Conservation (phyloP, 2,888 invertebrate genomes). For the Phyto melanocephala region DNA sequence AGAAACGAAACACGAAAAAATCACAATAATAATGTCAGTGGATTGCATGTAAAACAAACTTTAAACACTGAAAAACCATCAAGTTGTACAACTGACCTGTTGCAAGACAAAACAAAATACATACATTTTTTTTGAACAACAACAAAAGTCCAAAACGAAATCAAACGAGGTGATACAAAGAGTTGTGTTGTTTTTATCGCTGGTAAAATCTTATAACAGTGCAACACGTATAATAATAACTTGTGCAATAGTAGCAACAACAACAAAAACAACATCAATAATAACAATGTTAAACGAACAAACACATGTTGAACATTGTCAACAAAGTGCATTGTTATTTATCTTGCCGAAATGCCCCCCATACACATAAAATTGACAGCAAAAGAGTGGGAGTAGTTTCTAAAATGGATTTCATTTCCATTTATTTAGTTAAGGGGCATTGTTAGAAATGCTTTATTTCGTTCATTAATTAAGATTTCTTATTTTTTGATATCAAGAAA, state of each 20-base stretch:
- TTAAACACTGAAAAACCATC: constrained; percentile 5
- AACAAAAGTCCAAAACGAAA: neutral
- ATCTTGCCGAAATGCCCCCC: constrained; percentile 27
- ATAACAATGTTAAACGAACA: neutral
- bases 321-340: constrained; percentile 37
- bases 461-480: neutral
- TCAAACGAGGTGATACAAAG: constrained; percentile 23
- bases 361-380: neutral
- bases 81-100: constrained; percentile 51
- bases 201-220: neutral
- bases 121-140: too few species aligned
- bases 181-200: constrained; percentile 34
- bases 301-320: constrained; percentile 55
- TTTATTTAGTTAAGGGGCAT: neutral
- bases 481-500: too few species aligned
- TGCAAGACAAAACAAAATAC: neutral
- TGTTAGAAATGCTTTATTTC: neutral
- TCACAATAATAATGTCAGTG: neutral
- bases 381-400: constrained; percentile 47
- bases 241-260: neutral
- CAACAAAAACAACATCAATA: neutral
- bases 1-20: neutral
- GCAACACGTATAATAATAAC: constrained; percentile 10
- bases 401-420: neutral
- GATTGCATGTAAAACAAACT: constrained; percentile 8